Evolutionary conservation across 2,113 vertebrate species (phyloP), one percentile per base, ranked within the genome.

Genomic region (Onychostruthus taczanowskii): DNA sequence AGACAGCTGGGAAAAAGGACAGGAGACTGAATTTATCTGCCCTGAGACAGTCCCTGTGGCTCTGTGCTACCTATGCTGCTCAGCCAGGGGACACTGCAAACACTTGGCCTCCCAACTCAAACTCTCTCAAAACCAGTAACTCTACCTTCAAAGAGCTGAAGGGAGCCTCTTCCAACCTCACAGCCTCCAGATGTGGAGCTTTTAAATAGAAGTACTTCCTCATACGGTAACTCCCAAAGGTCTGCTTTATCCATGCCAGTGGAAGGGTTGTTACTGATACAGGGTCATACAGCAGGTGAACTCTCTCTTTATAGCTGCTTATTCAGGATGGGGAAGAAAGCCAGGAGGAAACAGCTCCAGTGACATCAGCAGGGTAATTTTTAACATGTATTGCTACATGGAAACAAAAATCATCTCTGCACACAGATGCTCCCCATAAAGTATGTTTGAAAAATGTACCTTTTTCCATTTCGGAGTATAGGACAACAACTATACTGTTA

Each of bases 381-480:
- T 49, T 66, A 80, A 53, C n/a, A 15, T 4, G 13, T 2, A 17
- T 27, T 33, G 37, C 13, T 41, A 9, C 2, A 69, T 6, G 26
- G 50, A 93, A 35, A 55, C 41, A 83, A 93, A 87, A 85, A 16
- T 39, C 7, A 0, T 16, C 31, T 5, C 56, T 55, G 64, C 37
- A 69, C 39, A 47, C 5, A 50, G 13, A 23, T 50, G 17, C 12
- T 69, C 22, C 49, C 41, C 37, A 28, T 27, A 39, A 73, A 83
- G 55, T 2, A 2, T 6, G 12, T 15, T 13, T 44, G 50, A 52
- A 73, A 85, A 58, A 18, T 7, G 3, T 5, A 33, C 1, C 1
- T 14, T 56, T 63, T 46, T 4, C 43, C 62, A 30, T 53, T 77
- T 70, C 75, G 83, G 47, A 52, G n/a, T 23, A 53, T 0, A 69